Conservation (phyloP, 2,797 vertebrate genomes). For the Danio jaintianensis region DNA sequence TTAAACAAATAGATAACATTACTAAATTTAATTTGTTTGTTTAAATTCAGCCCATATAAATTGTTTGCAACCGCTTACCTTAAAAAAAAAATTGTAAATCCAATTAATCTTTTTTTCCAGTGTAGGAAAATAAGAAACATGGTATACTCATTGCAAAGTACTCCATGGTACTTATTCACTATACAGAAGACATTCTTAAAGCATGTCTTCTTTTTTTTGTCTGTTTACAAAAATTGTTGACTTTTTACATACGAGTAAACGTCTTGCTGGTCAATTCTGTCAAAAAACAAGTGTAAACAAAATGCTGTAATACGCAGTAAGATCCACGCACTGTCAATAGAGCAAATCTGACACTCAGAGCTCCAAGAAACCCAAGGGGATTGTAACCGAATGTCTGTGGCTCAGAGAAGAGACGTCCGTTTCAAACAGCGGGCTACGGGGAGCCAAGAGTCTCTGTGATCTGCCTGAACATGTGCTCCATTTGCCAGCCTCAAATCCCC, state of each 20-base stretch:
- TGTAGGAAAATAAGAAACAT: no score
- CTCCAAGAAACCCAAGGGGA: constrained; percentile 45
- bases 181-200: no score
- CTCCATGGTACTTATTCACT: no score
- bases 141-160: no score
- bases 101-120: no score
- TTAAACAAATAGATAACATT: no score
- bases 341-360: constrained; percentile 46
- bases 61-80: no score
- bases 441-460: constrained; percentile 71
- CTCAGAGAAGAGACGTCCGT: constrained; percentile 63
- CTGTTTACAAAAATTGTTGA: background rate
- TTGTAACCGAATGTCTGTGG: constrained; percentile 59
- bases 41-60: no score
- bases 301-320: constrained; percentile 15
- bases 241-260: constrained; percentile 4
- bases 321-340: constrained; percentile 28
- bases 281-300: constrained; percentile 15
- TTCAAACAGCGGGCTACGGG: constrained; percentile 44
- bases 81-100: no score
- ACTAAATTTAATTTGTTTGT: no score
- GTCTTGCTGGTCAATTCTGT: background rate
- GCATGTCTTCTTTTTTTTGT: no score
- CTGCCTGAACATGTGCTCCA: constrained; percentile 80
- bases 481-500: constrained; percentile 89